These are phyloP conservation scores for Bungarus multicinctus DNA, from an alignment of 2,113 vertebrate genomes.

Conservation along the genomic window DNA sequence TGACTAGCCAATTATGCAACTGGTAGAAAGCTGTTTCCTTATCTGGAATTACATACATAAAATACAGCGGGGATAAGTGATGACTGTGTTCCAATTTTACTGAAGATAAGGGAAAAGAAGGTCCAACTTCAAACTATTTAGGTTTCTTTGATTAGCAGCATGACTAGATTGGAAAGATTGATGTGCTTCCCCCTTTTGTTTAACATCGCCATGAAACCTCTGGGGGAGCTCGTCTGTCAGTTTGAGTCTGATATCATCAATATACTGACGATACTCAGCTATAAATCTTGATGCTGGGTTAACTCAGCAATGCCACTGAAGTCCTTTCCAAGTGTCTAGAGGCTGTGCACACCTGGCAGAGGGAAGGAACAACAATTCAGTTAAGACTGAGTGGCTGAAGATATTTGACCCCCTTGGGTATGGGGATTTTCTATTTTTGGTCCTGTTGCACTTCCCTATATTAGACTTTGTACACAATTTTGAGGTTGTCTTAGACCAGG, in stretches of 20 bases:
- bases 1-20: slow-evolving; percentile 57
- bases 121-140: slow-evolving; percentile 1
- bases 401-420: neutral
- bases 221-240: neutral
- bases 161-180: neutral
- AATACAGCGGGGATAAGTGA: slow-evolving; percentile 38
- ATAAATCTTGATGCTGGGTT: neutral
- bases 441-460: neutral
- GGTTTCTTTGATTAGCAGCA: neutral
- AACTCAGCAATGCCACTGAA: neutral
- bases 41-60: slow-evolving; percentile 36
- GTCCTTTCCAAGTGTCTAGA: neutral
- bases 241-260: neutral
- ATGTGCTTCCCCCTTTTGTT: neutral
- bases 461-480: neutral
- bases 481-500: neutral
- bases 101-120: neutral
- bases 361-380: neutral
- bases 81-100: slow-evolving; percentile 11
- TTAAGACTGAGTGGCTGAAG: neutral
- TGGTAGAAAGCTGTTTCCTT: slow-evolving; percentile 46
- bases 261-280: neutral
- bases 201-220: neutral
- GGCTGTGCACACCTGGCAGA: neutral
- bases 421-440: neutral